These are phyloP conservation scores for Sweltsa coloradensis DNA, from an alignment of 1,140 invertebrate genomes.

Conservation along the genomic window DNA sequence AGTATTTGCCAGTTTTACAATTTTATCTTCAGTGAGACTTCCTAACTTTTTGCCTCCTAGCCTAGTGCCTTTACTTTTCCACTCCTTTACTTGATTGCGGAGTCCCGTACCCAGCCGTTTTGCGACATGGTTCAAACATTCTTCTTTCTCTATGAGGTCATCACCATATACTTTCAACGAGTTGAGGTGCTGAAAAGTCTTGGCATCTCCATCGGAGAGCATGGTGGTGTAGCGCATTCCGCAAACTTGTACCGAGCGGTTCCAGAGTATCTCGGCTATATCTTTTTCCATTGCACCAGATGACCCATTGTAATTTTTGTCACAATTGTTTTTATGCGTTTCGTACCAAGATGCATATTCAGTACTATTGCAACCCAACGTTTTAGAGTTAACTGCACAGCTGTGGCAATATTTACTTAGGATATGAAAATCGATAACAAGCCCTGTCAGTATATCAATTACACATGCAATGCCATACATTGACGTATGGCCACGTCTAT, in stretches of 20 bases:
- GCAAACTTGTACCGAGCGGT: neutral
- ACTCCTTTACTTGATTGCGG: neutral
- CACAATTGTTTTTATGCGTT: too few species aligned
- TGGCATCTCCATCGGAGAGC: slow-evolving; percentile 1
- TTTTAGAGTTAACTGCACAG: too few species aligned
- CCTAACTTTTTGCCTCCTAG: neutral
- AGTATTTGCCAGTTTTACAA: too few species aligned
- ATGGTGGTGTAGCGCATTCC: neutral
- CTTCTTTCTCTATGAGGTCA: neutral
- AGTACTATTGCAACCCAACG: too few species aligned
- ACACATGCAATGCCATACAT: too few species aligned
- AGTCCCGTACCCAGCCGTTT: neutral
- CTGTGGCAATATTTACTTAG: too few species aligned
- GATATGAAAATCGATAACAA: too few species aligned
- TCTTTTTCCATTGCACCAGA: slow-evolving; percentile 2
- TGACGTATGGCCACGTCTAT: too few species aligned
- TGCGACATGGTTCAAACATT: neutral
- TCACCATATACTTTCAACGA: neutral
- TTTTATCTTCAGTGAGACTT: neutral
- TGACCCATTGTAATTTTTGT: neutral
- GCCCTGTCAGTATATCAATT: too few species aligned
- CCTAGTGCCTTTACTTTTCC: neutral
- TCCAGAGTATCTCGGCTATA: neutral
- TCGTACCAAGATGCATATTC: too few species aligned
- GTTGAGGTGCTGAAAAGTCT: neutral